These are phyloP conservation scores for Athene cunicularia DNA, from an alignment of 2,113 vertebrate genomes.

Conservation along the genomic window DNA sequence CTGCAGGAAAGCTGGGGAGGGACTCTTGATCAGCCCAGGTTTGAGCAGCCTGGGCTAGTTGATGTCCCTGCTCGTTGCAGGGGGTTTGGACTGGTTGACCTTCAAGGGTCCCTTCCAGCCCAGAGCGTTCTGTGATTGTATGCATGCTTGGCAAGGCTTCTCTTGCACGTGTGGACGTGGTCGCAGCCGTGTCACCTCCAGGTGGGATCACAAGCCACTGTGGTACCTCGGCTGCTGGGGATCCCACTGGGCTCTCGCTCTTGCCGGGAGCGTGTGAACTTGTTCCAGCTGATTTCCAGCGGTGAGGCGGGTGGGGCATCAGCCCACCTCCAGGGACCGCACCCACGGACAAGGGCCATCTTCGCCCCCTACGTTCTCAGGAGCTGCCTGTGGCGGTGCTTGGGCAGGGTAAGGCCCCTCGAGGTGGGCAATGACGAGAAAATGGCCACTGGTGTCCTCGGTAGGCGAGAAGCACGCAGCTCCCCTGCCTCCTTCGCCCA, in stretches of 20 bases:
- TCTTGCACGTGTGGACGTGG: not conserved
- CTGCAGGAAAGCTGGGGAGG: not conserved
- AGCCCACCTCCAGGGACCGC: not conserved
- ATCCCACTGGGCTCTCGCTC: not conserved
- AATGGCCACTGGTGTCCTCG: not conserved
- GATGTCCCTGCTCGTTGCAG: not conserved
- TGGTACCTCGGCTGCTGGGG: not conserved
- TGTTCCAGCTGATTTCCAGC: not conserved
- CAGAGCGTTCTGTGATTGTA: not conserved
- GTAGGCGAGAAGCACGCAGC: not conserved
- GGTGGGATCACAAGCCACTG: accelerated
- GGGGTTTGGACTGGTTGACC: not conserved
- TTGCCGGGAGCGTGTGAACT: not conserved
- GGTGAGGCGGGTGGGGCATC: not conserved
- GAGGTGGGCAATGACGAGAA: not conserved
- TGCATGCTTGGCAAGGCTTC: not conserved
- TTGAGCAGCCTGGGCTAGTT: not conserved
- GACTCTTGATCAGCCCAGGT: not conserved
- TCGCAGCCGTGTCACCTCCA: not conserved
- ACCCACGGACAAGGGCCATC: not conserved
- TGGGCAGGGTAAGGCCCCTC: accelerated
- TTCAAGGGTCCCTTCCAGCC: not conserved
- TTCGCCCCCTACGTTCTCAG: accelerated
- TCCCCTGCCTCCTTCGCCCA: too few species aligned
- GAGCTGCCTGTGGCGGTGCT: accelerated